Percentiles rank a stretch among this genome's conserved stretches.
Conservation (phyloP, 2,888 invertebrate species). For the Parapristionchus giblindavisi region DNA sequence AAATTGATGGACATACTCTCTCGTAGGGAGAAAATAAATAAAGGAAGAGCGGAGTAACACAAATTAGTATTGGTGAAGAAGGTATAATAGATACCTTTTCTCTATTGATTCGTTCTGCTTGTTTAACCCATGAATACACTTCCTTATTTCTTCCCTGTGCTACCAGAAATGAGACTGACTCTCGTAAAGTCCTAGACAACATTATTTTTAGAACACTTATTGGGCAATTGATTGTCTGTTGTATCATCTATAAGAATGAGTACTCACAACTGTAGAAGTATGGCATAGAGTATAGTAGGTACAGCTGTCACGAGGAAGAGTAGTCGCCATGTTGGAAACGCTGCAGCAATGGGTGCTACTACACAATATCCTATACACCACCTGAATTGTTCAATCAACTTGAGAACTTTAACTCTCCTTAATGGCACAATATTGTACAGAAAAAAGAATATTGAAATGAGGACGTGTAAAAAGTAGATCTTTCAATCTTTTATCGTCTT, state of each 20-base stretch:
- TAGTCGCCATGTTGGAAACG: slow-evolving; percentile 7
- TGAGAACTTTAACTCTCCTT: too few relatives aligned
- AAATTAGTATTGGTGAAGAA: too few relatives aligned
- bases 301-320: neutral
- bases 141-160: neutral
- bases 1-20: too few relatives aligned
- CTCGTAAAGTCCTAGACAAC: neutral
- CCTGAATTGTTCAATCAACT: too few relatives aligned
- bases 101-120: neutral
- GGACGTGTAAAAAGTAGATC: too few relatives aligned
- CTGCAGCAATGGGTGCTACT: slow-evolving; percentile 12
- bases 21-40: too few relatives aligned
- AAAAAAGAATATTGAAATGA: too few relatives aligned
- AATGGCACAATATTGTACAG: too few relatives aligned
- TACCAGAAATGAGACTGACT: slow-evolving; percentile 18
- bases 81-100: neutral
- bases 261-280: slow-evolving; percentile 1
- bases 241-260: neutral
- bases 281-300: slow-evolving; percentile 6
- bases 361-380: slow-evolving; percentile 18
- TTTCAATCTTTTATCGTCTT: too few relatives aligned
- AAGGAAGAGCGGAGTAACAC: too few relatives aligned
- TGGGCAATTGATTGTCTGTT: neutral
- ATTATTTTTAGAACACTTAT: neutral
- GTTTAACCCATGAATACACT: slow-evolving; percentile 10